Evolutionary conservation across 1,140 invertebrate species (phyloP).

Genomic region (Tyrophagus putrescentiae): DNA sequence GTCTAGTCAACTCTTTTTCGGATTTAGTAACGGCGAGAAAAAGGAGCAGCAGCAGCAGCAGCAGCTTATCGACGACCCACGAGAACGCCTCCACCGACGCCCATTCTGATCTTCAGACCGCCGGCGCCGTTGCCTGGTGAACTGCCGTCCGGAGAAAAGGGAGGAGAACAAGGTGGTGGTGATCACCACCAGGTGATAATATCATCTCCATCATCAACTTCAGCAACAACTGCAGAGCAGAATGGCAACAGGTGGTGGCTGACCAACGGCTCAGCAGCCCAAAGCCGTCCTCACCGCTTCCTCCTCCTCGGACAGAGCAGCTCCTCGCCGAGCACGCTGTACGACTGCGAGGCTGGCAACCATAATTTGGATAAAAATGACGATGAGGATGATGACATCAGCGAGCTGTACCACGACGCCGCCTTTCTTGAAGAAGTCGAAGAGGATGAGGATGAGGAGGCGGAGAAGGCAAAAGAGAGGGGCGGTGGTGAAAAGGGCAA

Average conservation of each 20-base stretch:
- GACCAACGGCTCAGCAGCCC: too few species aligned
- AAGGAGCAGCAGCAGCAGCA: neutral
- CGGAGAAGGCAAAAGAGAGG: neutral
- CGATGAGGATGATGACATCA: neutral
- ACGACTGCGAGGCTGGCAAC: neutral
- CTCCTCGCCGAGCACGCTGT: neutral
- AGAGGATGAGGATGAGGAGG: neutral
- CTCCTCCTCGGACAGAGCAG: neutral
- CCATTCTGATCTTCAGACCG: constrained; percentile 1
- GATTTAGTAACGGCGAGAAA: neutral
- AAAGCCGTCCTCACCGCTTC: too few species aligned
- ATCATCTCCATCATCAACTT: too few species aligned
- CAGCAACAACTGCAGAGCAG: too few species aligned
- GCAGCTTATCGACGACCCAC: constrained; percentile 10
- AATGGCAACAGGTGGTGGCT: too few species aligned
- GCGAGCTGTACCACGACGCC: constrained; percentile 7
- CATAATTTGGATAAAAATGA: neutral
- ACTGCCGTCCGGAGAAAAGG: neutral
- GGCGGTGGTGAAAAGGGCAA: neutral
- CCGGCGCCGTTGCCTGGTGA: constrained; percentile 9
- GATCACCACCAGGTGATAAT: too few species aligned
- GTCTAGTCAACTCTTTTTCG: neutral
- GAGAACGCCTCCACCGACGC: constrained; percentile 7
- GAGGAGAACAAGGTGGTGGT: too few species aligned
- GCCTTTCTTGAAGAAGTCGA: neutral